Conservation (phyloP, 2,888 invertebrate genomes). For the Drosophila helvetica region DNA sequence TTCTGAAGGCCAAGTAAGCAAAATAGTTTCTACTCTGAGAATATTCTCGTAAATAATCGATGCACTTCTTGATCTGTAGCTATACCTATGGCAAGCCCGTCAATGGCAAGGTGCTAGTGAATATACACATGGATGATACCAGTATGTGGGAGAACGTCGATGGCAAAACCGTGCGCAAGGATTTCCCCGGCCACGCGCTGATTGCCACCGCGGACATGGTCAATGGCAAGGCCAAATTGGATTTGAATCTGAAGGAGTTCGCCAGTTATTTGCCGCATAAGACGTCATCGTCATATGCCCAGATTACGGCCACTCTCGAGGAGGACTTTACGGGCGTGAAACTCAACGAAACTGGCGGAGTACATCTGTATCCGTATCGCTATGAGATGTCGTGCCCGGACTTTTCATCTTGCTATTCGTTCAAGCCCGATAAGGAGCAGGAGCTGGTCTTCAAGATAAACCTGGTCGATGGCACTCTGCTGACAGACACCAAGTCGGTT, state of each 20-base stretch:
- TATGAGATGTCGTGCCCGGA: constrained; percentile 89
- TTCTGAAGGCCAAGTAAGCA: constrained; percentile 85
- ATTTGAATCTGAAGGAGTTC: constrained; percentile 75
- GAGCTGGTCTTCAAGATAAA: constrained; percentile 91
- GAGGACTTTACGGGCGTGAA: constrained; percentile 93
- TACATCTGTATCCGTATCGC: constrained; percentile 90
- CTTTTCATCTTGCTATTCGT: constrained; percentile 90
- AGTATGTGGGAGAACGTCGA: constrained; percentile 38
- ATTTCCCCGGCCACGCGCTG: constrained; percentile 57
- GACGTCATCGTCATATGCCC: constrained; percentile 49
- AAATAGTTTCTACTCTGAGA: not conserved
- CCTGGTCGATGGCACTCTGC: constrained; percentile 88
- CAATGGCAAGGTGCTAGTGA: constrained; percentile 92
- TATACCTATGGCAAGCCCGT: constrained; percentile 91
- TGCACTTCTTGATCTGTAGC: constrained; percentile 83
- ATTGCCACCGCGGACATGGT: constrained; percentile 76
- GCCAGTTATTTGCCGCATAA: constrained; percentile 59
- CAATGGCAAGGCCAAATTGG: constrained; percentile 80
- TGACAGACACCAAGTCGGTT: constrained; percentile 86
- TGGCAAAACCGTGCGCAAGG: constrained; percentile 24
- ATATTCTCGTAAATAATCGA: not conserved
- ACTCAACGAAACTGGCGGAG: constrained; percentile 90
- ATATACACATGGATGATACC: constrained; percentile 88
- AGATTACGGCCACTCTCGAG: constrained; percentile 93
- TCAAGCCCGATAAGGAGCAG: constrained; percentile 95